Base-by-base conservation (phyloP, 2,113 vertebrate genomes). In the Arvicanthis niloticus region DNA sequence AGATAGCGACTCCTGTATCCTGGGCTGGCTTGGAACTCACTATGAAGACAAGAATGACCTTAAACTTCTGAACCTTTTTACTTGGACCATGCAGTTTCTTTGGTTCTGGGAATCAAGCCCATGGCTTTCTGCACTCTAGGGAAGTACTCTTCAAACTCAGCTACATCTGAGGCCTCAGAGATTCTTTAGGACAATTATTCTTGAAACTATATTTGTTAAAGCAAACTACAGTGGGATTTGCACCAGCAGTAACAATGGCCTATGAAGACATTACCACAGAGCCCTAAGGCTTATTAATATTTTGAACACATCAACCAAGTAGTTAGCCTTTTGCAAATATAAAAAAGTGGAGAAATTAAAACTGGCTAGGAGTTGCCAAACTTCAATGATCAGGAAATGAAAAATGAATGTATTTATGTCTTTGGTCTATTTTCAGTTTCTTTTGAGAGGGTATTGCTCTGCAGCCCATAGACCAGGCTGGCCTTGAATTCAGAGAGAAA, bases 311-410 rank as follows among this genome's bases (percentile, higher is more conserved):
- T 91, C 42, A 88, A 91, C 26, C 48, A 80, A 62, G 78, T 56
- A 91, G 65, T 70, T 86, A 78, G 9, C 60, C 70, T 88, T 94
- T 77, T 95, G 16, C 12, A 89, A 62, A 62, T 87, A 5, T 45
- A 78, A 85, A 85, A 95, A 93, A 77, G 65, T 16, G 22, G 93
- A 77, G 9, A 29, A 29, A 87, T 21, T 75, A 96, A 86, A 91
- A 84, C 42, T 26, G 34, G 62, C 40, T 68, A n/a, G 11, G 53
- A 86, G 29, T 60, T 40, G 58, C 24, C 17, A 86, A 19, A 29
- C 4, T 77, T 75, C 90, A 78, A 89, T 78, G 34, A n/a, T 58
- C 22, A 75, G 56, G 62, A 77, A 95, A 91, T 89, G 17, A n/a
- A 77, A 93, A 94, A 37, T 4, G 34, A 93, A 60, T 75, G 24